phyloP scores from a whole-genome alignment of 2,888 invertebrate genomes.

The Slavum lentiscoides region DNA sequence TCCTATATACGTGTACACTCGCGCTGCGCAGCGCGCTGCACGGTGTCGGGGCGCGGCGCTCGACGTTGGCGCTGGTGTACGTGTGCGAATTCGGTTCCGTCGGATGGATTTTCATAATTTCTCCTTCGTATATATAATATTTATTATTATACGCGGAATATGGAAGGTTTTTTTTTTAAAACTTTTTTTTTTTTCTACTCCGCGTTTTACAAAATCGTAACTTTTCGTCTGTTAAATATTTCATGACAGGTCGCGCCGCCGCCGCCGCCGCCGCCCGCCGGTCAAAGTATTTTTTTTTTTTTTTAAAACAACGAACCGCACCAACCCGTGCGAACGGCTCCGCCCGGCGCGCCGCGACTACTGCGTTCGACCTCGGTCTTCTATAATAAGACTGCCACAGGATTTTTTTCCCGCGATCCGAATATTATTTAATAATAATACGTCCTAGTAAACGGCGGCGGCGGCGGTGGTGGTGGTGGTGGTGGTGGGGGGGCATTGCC shows the following conservation, averaged over 20 bases:
- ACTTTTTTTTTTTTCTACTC: constrained; percentile 11
- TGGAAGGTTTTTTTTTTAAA: constrained; percentile 14
- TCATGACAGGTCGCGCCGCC: constrained; percentile 41
- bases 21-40: background rate
- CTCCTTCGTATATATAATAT: constrained; percentile 20
- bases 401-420: constrained; percentile 31
- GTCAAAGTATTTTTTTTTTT: constrained; percentile 26
- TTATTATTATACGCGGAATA: constrained; percentile 1
- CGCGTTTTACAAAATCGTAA: constrained; percentile 25
- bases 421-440: background rate
- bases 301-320: background rate
- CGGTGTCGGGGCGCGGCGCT: background rate
- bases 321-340: background rate
- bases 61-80: background rate
- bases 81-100: constrained; percentile 34
- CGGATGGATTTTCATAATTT: constrained; percentile 51
- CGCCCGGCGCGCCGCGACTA: background rate
- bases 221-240: constrained; percentile 53
- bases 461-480: no score
- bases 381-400: background rate
- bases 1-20: background rate
- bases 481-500: no score
- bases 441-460: no score
- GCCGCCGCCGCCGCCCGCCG: background rate
- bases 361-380: background rate